A percentile compares a stretch with the other conserved stretches of the same genome.
Evolutionary conservation across 2,113 vertebrate species (phyloP).

Genomic region (Actenoides lindsayi): DNA sequence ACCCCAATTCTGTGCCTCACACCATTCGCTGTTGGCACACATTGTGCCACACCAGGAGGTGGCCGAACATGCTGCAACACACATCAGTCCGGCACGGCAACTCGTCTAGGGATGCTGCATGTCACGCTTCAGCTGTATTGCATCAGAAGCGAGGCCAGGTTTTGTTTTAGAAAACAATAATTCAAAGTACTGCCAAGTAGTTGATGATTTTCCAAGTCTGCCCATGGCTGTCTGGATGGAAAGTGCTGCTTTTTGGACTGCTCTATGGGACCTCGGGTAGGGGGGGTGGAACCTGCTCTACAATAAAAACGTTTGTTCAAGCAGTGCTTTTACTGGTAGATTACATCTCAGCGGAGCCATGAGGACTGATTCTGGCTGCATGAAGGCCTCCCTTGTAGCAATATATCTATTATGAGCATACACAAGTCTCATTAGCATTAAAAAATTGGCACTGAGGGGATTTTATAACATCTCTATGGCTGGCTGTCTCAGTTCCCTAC

Average conservation of each 20-base stretch:
- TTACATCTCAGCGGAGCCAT: constrained; percentile 25
- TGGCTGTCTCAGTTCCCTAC: neutral
- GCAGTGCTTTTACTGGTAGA: neutral
- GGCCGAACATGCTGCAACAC: rapidly evolving
- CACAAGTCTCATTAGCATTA: constrained; percentile 22
- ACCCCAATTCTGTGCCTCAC: rapidly evolving
- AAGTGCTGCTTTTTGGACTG: neutral
- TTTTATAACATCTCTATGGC: constrained; percentile 22
- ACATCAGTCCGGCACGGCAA: rapidly evolving
- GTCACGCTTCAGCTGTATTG: rapidly evolving
- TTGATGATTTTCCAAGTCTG: neutral
- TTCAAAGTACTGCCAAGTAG: neutral
- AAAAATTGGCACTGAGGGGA: constrained; percentile 36
- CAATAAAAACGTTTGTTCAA: constrained; percentile 17
- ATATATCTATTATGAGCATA: constrained; percentile 27
- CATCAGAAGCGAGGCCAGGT: rapidly evolving
- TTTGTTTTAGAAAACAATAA: neutral
- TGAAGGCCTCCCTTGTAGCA: constrained; percentile 25
- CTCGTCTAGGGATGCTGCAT: rapidly evolving
- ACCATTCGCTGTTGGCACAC: neutral
- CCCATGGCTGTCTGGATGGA: neutral
- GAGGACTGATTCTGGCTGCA: neutral
- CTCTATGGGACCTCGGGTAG: neutral
- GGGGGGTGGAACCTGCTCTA: neutral
- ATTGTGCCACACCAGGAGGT: rapidly evolving